Percentiles rank a stretch among this genome's conserved stretches.
Conservation (phyloP, 1,140 invertebrate genomes). For the Homarus americanus region DNA sequence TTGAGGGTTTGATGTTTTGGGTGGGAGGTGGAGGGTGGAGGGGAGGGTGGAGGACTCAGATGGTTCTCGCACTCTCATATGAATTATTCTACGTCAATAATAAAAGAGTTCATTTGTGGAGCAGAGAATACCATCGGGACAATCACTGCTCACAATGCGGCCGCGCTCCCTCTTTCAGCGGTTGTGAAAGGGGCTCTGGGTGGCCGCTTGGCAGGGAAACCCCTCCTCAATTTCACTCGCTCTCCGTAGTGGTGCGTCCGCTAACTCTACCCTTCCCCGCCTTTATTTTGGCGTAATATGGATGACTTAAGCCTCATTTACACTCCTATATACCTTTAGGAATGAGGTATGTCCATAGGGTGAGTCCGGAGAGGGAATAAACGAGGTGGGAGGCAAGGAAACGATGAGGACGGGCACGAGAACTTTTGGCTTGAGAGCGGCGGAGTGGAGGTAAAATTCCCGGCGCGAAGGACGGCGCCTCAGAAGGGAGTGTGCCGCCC, state of each 20-base stretch:
- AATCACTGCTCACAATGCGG: conserved; percentile 69
- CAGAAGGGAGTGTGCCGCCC: conserved; percentile 43
- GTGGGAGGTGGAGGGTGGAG: background rate
- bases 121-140: conserved; percentile 64
- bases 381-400: background rate
- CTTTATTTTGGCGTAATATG: too few species aligned
- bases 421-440: conserved; percentile 20
- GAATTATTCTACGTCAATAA: conserved; percentile 69
- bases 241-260: conserved; percentile 7
- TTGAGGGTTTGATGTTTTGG: background rate
- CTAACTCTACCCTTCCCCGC: too few species aligned
- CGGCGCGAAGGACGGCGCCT: background rate
- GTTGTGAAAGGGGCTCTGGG: conserved; percentile 58
- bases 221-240: conserved; percentile 27
- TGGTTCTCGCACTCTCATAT: conserved; percentile 36
- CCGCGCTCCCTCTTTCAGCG: conserved; percentile 47
- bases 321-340: background rate
- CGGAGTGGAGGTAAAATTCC: conserved; percentile 37
- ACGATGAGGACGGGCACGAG: conserved; percentile 16
- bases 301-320: too few species aligned
- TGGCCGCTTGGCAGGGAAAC: conserved; percentile 25
- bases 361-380: background rate
- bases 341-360: background rate
- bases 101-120: conserved; percentile 72
- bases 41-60: conserved; percentile 32